Evolutionary conservation across 2,113 vertebrate species (phyloP).

Genomic region (Silurus meridionalis): DNA sequence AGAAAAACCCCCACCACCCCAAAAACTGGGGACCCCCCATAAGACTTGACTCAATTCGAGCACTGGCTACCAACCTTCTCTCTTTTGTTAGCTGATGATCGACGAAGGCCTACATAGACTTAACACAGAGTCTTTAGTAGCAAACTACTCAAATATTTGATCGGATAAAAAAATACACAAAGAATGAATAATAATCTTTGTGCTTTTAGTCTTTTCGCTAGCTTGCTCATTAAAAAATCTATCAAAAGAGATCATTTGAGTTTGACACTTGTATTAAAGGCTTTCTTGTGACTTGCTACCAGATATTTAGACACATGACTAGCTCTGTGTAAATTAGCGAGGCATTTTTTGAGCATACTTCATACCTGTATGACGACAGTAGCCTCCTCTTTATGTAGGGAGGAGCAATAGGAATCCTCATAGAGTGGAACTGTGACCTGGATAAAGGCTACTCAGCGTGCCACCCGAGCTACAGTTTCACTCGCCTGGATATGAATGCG

Average conservation of each 20-base stretch:
- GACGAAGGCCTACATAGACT: not conserved
- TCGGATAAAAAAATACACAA: not conserved
- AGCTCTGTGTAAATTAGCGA: not conserved
- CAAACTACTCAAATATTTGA: not conserved
- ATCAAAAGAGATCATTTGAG: not conserved
- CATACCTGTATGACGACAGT: not conserved
- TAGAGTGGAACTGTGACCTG: constrained; percentile 90
- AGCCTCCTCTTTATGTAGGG: constrained; percentile 70
- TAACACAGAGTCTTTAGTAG: not conserved
- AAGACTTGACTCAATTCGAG: too few relatives aligned
- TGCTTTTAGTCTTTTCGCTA: not conserved
- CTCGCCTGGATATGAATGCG: constrained; percentile 77
- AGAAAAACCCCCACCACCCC: too few relatives aligned
- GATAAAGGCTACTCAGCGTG: constrained; percentile 81
- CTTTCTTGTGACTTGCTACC: not conserved
- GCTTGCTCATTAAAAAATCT: not conserved
- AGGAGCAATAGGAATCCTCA: constrained; percentile 85
- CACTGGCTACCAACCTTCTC: not conserved
- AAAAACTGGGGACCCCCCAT: too few relatives aligned
- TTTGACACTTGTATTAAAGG: not conserved
- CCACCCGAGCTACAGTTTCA: constrained; percentile 83
- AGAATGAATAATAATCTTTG: not conserved
- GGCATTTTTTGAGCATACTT: not conserved
- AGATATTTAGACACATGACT: not conserved
- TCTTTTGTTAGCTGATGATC: not conserved